These are phyloP conservation scores for Brotula barbata DNA, from an alignment of 2,797 vertebrate species.

Conservation along the genomic window DNA sequence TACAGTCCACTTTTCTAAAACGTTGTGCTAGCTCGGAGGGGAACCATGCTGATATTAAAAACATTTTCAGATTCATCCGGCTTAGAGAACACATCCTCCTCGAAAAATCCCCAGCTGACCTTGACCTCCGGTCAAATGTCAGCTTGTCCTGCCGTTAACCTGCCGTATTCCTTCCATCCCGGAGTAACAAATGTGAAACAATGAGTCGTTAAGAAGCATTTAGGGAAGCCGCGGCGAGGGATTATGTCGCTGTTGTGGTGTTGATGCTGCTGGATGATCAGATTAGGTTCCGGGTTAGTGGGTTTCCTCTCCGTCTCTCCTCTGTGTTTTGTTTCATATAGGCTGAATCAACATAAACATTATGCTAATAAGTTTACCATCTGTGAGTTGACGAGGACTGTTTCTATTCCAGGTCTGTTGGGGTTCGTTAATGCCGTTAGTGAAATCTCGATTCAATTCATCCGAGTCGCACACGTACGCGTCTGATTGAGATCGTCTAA, in stretches of 20 bases:
- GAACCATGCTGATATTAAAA: too few relatives aligned
- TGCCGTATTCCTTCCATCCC: not conserved
- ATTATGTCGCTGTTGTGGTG: conserved; percentile 32
- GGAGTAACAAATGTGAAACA: conserved; percentile 68
- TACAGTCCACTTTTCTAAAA: too few relatives aligned
- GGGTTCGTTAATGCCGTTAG: conserved; percentile 41
- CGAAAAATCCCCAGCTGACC: not conserved
- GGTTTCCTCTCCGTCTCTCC: conserved; percentile 18
- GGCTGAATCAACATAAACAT: conserved; percentile 48
- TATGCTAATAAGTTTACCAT: conserved; percentile 56
- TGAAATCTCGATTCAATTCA: conserved; percentile 33
- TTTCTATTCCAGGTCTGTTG: conserved; percentile 32
- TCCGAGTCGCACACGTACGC: conserved; percentile 19
- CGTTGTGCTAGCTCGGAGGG: too few relatives aligned
- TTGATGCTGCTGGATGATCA: conserved; percentile 38
- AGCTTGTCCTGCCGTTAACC: conserved; percentile 16
- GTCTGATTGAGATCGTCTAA: conserved; percentile 34
- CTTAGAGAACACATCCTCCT: too few relatives aligned
- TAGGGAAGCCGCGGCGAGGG: conserved; percentile 53
- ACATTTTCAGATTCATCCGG: too few relatives aligned
- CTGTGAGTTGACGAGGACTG: conserved; percentile 44
- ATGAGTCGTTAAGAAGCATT: conserved; percentile 68
- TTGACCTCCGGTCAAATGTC: conserved; percentile 18
- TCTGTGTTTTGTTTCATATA: conserved; percentile 31
- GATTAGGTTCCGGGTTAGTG: conserved; percentile 31